A percentile compares a stretch with the other conserved stretches of the same genome.
phyloP scores from a whole-genome alignment of 2,113 vertebrate genomes.

The Calcarius ornatus region DNA sequence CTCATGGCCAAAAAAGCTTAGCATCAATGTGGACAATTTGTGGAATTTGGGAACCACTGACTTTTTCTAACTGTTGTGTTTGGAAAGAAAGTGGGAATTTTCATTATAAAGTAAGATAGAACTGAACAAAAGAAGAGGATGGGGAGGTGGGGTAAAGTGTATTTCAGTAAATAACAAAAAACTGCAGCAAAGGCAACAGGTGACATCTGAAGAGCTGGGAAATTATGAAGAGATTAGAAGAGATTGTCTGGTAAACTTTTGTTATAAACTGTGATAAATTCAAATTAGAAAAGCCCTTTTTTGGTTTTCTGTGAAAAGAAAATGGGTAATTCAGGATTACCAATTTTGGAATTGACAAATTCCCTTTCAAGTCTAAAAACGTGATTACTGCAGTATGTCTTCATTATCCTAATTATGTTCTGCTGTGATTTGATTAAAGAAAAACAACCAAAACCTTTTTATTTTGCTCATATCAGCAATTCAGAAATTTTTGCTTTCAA shows the following conservation, averaged over 20 bases:
- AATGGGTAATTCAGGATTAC: neutral
- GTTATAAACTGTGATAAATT: neutral
- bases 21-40: neutral
- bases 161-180: neutral
- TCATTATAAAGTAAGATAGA: neutral
- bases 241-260: neutral
- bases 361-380: neutral
- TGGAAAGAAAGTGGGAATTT: neutral
- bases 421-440: neutral
- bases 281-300: neutral
- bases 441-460: neutral
- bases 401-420: neutral
- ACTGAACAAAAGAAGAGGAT: neutral
- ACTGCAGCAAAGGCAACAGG: neutral
- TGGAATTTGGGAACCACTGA: neutral
- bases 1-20: neutral
- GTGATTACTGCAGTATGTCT: neutral
- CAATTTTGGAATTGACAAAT: neutral
- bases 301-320: neutral
- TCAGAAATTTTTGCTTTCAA: neutral
- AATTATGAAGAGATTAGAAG: neutral
- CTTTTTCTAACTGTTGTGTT: neutral
- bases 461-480: neutral
- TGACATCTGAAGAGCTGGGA: neutral
- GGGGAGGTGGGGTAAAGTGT: neutral